Evolutionary conservation across 2,797 vertebrate genomes (phyloP).

Genomic region (Pangasius krempfi): DNA sequence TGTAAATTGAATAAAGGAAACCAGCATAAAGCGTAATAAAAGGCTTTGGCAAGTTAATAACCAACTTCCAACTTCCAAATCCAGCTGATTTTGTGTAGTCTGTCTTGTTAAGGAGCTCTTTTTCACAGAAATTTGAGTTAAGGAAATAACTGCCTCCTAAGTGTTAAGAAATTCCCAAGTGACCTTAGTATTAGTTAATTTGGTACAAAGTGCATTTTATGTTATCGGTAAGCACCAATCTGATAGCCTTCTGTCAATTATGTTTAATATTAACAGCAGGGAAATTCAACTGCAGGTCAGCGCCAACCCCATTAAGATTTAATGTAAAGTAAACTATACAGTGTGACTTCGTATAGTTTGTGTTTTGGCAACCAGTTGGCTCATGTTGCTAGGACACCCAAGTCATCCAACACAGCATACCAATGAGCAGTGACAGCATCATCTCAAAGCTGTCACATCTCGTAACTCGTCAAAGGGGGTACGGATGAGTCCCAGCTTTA

Average conservation of each 20-base stretch:
- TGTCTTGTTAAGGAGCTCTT: neutral
- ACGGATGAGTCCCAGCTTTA: neutral
- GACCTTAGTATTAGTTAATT: conserved; percentile 55
- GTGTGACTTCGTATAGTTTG: conserved; percentile 1
- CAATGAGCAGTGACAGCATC: neutral
- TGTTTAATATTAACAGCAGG: conserved; percentile 47
- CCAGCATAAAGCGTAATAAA: neutral
- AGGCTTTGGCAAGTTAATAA: neutral
- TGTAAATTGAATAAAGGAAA: neutral
- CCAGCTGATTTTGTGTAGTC: neutral
- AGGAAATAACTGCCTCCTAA: neutral
- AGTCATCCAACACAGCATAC: neutral
- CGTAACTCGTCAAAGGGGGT: neutral
- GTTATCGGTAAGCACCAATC: conserved; percentile 3
- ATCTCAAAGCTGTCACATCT: conserved; percentile 17
- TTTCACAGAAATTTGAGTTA: neutral
- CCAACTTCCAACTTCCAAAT: neutral
- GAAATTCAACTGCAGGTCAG: conserved; percentile 31
- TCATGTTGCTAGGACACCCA: neutral
- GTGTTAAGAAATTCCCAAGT: conserved; percentile 45
- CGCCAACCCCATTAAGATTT: conserved; percentile 38
- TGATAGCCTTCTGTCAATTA: neutral
- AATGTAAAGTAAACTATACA: conserved; percentile 30
- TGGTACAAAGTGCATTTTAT: conserved; percentile 21
- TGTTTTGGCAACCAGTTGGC: conserved; percentile 11